These are phyloP conservation scores for Antechinus stuartii DNA, from an alignment of 2,113 vertebrate genomes.

Conservation along the genomic window DNA sequence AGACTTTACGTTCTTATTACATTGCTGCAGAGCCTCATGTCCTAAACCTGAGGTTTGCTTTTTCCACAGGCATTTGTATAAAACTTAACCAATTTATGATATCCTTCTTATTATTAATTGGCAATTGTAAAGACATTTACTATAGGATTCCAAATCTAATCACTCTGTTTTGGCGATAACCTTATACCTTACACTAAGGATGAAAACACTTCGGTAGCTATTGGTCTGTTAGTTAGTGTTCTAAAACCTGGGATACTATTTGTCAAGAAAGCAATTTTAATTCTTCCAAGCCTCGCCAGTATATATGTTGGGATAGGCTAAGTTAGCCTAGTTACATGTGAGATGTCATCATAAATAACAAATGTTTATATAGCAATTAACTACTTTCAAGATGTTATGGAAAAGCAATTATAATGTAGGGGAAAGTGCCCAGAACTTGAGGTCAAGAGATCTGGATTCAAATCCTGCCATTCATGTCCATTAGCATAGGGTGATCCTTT, in stretches of 20 bases:
- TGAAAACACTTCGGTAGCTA: background rate
- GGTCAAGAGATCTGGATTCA: background rate
- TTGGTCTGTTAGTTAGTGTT: background rate
- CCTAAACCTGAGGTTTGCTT: background rate
- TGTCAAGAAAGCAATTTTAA: background rate
- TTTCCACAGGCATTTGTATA: background rate
- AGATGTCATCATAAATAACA: background rate
- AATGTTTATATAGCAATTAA: background rate
- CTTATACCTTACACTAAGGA: background rate
- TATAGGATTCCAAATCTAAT: background rate
- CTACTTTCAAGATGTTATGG: background rate
- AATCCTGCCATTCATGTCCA: background rate
- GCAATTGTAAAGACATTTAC: background rate
- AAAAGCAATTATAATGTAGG: background rate
- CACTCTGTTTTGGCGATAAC: background rate
- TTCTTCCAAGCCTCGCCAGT: slow-evolving; percentile 24
- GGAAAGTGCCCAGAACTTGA: background rate
- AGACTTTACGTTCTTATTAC: background rate
- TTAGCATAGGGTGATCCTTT: background rate
- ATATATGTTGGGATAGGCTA: background rate
- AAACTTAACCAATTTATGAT: slow-evolving; percentile 6
- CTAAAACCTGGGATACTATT: background rate
- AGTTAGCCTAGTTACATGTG: slow-evolving; percentile 4
- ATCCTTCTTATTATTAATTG: background rate
- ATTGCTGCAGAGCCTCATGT: slow-evolving; percentile 6